A percentile compares a stretch with the other conserved stretches of the same genome.
Conservation (phyloP, 1,140 invertebrate genomes). For the Acromyrmex echinatior region DNA sequence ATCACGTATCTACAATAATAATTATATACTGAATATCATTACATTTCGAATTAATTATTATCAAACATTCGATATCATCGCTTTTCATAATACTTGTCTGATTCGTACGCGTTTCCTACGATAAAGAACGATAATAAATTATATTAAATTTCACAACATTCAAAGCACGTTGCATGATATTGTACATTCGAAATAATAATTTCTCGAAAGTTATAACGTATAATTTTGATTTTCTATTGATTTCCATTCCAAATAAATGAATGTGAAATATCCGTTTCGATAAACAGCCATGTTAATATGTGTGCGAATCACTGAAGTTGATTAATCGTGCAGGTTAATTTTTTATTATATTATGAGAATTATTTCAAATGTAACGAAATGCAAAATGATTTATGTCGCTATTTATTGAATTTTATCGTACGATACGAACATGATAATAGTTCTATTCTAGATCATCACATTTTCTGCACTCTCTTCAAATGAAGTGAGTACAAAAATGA, state of each 20-base stretch:
- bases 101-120: not conserved
- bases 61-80: not conserved
- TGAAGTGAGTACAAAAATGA: not conserved
- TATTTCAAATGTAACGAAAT: not conserved
- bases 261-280: not conserved
- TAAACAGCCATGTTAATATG: not conserved
- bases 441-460: not conserved
- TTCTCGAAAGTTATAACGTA: not conserved
- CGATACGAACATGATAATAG: not conserved
- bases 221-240: not conserved
- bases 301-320: not conserved
- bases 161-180: not conserved
- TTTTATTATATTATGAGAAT: not conserved
- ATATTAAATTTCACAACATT: not conserved
- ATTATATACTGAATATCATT: not conserved
- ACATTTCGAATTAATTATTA: not conserved
- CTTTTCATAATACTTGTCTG: not conserved
- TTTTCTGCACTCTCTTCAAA: not conserved
- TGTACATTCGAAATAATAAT: not conserved
- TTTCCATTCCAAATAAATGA: not conserved
- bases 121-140: not conserved
- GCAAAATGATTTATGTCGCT: not conserved
- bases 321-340: not conserved
- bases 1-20: not conserved
- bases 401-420: not conserved